Conservation (phyloP, 1,140 invertebrate genomes). For the Cotesia glomerata region DNA sequence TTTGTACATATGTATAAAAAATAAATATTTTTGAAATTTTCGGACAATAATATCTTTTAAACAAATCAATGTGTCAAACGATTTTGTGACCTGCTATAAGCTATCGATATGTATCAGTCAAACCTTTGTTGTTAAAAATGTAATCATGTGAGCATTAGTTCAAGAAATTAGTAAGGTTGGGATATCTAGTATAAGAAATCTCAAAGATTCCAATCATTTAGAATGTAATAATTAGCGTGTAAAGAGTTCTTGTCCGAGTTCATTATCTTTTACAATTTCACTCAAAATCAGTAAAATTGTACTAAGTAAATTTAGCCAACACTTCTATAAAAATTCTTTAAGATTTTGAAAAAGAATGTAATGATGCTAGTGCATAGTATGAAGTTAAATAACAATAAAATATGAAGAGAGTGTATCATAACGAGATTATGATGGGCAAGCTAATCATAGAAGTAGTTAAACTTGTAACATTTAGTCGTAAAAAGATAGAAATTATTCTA, state of each 20-base stretch:
- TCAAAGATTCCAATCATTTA: no score
- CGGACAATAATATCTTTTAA: no score
- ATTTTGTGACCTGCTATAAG: neutral
- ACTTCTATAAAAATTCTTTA: no score
- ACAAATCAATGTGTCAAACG: no score
- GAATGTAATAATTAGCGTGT: no score
- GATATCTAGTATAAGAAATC: neutral
- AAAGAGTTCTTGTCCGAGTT: neutral
- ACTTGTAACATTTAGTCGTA: neutral
- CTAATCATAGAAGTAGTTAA: neutral
- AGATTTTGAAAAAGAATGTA: no score
- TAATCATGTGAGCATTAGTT: neutral
- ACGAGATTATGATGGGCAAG: neutral
- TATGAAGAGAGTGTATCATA: slow-evolving; percentile 11
- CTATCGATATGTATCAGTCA: neutral
- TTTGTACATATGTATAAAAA: no score
- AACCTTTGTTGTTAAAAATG: neutral
- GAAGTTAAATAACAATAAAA: neutral
- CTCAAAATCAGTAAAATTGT: no score
- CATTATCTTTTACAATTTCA: no score
- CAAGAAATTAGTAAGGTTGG: neutral
- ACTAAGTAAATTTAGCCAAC: no score
- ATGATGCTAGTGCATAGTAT: no score
- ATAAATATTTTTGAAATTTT: no score
- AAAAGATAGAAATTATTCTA: neutral